A percentile compares a stretch with the other conserved stretches of the same genome.
These are phyloP conservation scores for Siniperca chuatsi DNA, from an alignment of 2,113 vertebrate genomes.

Conservation along the genomic window DNA sequence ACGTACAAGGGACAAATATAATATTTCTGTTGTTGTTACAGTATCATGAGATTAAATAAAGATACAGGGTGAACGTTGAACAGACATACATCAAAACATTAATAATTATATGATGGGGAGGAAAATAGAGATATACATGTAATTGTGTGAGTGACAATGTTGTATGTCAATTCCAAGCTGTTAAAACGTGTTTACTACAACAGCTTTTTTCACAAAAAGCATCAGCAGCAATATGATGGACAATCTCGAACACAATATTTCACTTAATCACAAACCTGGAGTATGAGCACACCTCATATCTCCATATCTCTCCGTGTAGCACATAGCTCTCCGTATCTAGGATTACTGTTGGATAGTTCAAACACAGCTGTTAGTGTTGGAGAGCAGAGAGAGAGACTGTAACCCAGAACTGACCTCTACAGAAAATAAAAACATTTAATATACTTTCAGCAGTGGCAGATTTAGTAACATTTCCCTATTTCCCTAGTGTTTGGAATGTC, in stretches of 20 bases:
- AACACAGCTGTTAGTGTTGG: slow-evolving; percentile 5
- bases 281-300: not conserved
- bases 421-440: not conserved
- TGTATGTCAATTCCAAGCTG: not conserved
- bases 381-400: not conserved
- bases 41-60: no score
- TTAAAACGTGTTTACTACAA: not conserved
- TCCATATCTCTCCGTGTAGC: no score
- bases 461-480: not conserved
- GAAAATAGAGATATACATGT: not conserved
- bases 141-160: not conserved
- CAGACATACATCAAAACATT: not conserved
- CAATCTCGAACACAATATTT: not conserved
- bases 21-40: no score
- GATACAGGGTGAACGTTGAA: no score
- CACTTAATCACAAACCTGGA: not conserved
- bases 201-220: not conserved
- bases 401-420: slow-evolving; percentile 7
- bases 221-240: not conserved
- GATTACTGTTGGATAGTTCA: not conserved
- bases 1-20: no score
- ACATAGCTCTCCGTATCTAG: not conserved
- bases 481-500: not conserved
- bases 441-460: not conserved
- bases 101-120: not conserved